phyloP scores from a whole-genome alignment of 2,113 vertebrate species.

The Pelodiscus sinensis region DNA sequence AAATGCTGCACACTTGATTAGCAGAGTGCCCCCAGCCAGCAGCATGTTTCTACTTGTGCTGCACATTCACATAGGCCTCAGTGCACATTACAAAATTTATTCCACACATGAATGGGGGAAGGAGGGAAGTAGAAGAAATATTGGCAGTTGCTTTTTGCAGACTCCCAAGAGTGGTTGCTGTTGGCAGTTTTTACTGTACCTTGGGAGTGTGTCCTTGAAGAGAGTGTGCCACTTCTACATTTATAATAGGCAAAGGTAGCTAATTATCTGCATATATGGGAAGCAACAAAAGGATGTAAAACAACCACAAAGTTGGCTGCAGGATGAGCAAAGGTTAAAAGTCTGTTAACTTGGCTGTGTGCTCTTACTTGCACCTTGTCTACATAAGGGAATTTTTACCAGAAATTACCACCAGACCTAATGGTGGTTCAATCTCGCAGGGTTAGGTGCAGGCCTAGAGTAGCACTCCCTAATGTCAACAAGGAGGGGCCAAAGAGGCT shows the following conservation, averaged over 20 bases:
- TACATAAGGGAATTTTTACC: not conserved
- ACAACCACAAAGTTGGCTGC: not conserved
- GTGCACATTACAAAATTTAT: too few relatives aligned
- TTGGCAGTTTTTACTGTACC: too few relatives aligned
- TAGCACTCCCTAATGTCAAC: not conserved
- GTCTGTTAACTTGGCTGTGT: not conserved
- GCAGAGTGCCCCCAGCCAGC: too few relatives aligned
- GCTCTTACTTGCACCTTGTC: not conserved
- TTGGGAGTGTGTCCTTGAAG: not conserved
- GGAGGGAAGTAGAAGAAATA: too few relatives aligned
- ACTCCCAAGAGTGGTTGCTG: too few relatives aligned
- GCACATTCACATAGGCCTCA: too few relatives aligned
- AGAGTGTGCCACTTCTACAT: not conserved
- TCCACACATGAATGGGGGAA: too few relatives aligned
- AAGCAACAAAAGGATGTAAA: not conserved
- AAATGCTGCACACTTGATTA: too few relatives aligned
- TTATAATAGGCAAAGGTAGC: not conserved
- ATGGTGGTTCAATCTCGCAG: not conserved
- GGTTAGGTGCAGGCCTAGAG: accelerated
- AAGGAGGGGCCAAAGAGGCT: not conserved
- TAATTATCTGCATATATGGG: not conserved
- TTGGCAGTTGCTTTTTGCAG: too few relatives aligned
- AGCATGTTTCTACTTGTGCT: too few relatives aligned
- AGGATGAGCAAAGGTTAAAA: not conserved
- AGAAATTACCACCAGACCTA: not conserved